Evolutionary conservation across 2,888 invertebrate genomes (phyloP).

Genomic region (Hoplodrina ambigua): DNA sequence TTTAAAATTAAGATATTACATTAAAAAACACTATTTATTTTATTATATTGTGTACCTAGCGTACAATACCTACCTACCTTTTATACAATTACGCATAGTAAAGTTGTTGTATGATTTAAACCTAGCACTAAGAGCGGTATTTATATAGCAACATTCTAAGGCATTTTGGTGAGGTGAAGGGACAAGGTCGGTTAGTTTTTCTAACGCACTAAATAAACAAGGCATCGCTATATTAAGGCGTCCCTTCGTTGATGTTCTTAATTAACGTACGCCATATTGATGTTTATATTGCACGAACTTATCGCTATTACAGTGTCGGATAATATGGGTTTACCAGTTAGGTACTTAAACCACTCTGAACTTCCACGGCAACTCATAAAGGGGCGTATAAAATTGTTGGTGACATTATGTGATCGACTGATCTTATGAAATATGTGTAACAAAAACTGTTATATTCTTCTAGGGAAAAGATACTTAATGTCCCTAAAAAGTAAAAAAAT

Average conservation of each 20-base stretch:
- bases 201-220: constrained; percentile 21
- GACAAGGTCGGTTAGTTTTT: constrained; percentile 22
- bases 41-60: no score
- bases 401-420: background rate
- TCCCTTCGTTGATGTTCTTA: constrained; percentile 10
- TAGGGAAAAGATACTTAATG: no score
- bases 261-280: constrained; percentile 21
- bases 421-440: background rate
- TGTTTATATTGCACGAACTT: constrained; percentile 24
- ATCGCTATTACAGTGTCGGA: constrained; percentile 10
- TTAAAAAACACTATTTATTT: no score
- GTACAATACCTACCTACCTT: no score
- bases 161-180: constrained; percentile 10
- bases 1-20: no score
- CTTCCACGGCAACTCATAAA: background rate
- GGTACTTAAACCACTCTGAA: background rate
- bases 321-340: background rate
- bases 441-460: no score
- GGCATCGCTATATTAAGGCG: constrained; percentile 7
- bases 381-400: background rate
- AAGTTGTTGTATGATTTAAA: no score
- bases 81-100: no score
- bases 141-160: background rate
- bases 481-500: no score
- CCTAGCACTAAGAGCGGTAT: background rate